Conservation (phyloP, 2,888 invertebrate species). For the Trypoxylon attenuatum region DNA sequence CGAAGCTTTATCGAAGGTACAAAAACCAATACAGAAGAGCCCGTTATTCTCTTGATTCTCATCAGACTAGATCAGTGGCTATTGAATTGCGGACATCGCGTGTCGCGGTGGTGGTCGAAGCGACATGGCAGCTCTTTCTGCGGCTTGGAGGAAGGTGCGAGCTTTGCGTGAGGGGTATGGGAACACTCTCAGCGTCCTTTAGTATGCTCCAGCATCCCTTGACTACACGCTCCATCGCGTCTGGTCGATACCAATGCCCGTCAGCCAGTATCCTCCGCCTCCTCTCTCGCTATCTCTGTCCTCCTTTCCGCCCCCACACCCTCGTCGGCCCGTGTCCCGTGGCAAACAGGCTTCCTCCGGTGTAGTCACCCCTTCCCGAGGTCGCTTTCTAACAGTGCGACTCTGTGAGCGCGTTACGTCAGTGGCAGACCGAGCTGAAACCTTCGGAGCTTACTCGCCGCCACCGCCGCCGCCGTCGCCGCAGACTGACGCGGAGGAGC, state of each 20-base stretch:
- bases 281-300: neutral
- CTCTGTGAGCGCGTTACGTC: slow-evolving; percentile 51
- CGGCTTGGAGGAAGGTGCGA: no score
- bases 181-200: slow-evolving; percentile 34
- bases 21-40: no score
- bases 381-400: slow-evolving; percentile 43
- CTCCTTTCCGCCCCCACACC: neutral
- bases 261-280: slow-evolving; percentile 34
- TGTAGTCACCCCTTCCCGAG: slow-evolving; percentile 19
- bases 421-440: slow-evolving; percentile 53
- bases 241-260: slow-evolving; percentile 58
- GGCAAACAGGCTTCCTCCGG: slow-evolving; percentile 6
- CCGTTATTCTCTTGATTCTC: no score
- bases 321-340: no score
- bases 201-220: slow-evolving; percentile 41
- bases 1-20: no score
- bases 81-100: no score
- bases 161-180: slow-evolving; percentile 14
- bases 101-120: no score
- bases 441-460: slow-evolving; percentile 29
- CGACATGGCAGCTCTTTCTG: no score
- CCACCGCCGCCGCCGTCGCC: slow-evolving; percentile 27
- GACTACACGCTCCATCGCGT: slow-evolving; percentile 49
- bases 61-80: no score
- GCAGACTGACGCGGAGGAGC: neutral